Evolutionary conservation across 2,888 invertebrate genomes (phyloP).

Genomic region (Lamellibrachia satsuma): DNA sequence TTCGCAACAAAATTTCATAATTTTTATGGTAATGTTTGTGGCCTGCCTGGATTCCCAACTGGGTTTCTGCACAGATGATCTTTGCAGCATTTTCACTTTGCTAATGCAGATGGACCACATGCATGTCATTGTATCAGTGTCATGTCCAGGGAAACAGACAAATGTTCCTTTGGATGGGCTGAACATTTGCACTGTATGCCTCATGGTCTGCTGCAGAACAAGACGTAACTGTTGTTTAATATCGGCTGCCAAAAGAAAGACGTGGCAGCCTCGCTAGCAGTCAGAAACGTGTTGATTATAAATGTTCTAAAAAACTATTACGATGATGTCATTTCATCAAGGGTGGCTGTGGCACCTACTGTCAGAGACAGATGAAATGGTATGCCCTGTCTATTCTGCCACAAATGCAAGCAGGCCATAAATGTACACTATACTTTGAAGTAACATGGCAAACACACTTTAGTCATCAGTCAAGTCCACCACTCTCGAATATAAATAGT

Average conservation of each 20-base stretch:
- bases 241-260: not conserved
- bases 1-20: not conserved
- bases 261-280: not conserved
- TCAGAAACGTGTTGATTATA: not conserved
- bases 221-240: not conserved
- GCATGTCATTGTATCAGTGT: no score
- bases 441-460: not conserved
- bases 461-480: constrained; percentile 10
- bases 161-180: no score
- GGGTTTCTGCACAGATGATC: not conserved
- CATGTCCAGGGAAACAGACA: no score
- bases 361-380: not conserved
- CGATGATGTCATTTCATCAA: not conserved
- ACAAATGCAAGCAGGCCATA: not conserved
- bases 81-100: not conserved
- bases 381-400: not conserved
- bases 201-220: not conserved
- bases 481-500: constrained; percentile 13
- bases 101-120: not conserved
- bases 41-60: not conserved
- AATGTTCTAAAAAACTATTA: not conserved
- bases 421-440: not conserved
- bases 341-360: not conserved
- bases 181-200: no score
- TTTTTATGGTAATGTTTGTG: not conserved